phyloP scores from a whole-genome alignment of 2,113 vertebrate species.

The Ophiodon elongatus region DNA sequence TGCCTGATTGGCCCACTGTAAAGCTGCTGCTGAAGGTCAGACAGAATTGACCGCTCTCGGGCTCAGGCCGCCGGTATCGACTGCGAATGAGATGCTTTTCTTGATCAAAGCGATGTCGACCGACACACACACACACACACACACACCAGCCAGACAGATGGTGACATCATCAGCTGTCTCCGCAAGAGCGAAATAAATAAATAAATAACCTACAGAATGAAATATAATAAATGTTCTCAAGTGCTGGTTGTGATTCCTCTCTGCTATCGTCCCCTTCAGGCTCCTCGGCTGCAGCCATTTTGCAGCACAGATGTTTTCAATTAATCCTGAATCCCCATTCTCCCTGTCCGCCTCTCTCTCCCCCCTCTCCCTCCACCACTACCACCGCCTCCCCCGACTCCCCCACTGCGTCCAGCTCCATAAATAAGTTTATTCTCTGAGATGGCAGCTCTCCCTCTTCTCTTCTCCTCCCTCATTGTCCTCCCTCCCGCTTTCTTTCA shows the following conservation, averaged over 20 bases:
- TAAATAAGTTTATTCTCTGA: conserved; percentile 76
- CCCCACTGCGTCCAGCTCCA: conserved; percentile 50
- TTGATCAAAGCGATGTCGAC: conserved; percentile 69
- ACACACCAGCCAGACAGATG: conserved; percentile 29
- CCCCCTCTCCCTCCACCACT: conserved; percentile 16
- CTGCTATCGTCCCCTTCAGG: conserved; percentile 53
- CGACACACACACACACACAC: conserved; percentile 21
- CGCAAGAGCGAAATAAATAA: conserved; percentile 22
- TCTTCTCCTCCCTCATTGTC: conserved; percentile 29
- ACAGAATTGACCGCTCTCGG: conserved; percentile 78
- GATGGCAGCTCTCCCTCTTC: conserved; percentile 46
- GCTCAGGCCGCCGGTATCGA: conserved; percentile 70
- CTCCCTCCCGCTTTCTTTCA: conserved; percentile 11
- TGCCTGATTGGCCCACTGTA: conserved; percentile 74
- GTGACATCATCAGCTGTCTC: conserved; percentile 66
- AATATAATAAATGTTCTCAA: conserved; percentile 44
- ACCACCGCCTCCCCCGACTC: conserved; percentile 9
- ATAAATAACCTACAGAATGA: conserved; percentile 11
- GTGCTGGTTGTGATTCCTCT: conserved; percentile 48
- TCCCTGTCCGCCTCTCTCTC: conserved; percentile 44
- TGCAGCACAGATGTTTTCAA: conserved; percentile 82
- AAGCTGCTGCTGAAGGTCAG: conserved; percentile 81
- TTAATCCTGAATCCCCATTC: conserved; percentile 80
- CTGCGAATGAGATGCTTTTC: conserved; percentile 79
- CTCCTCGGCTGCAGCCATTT: conserved; percentile 65